Evolutionary conservation across 2,888 invertebrate species (phyloP).

Genomic region (Drosophila barbarae): DNA sequence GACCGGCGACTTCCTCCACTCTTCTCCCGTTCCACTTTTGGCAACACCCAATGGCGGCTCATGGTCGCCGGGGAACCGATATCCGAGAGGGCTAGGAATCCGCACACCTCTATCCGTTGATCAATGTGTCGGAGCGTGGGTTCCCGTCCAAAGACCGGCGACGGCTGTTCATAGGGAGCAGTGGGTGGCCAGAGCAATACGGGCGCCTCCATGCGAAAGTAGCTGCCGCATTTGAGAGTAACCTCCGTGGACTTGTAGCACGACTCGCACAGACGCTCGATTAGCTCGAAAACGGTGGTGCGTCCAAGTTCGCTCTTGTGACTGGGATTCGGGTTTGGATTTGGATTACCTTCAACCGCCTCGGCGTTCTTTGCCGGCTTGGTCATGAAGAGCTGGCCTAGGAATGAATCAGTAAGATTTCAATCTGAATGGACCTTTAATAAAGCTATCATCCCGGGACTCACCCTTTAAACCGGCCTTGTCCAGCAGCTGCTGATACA

Average conservation of each 20-base stretch:
- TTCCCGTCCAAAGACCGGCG: constrained; percentile 36
- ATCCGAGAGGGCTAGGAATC: constrained; percentile 92
- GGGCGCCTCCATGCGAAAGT: constrained; percentile 84
- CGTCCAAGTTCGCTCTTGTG: constrained; percentile 77
- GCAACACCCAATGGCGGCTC: constrained; percentile 93
- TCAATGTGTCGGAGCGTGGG: constrained; percentile 80
- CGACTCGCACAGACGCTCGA: constrained; percentile 85
- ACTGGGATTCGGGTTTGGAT: constrained; percentile 30
- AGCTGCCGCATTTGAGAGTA: constrained; percentile 85
- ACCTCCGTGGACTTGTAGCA: constrained; percentile 88
- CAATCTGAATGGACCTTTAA: not conserved
- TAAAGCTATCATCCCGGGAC: not conserved
- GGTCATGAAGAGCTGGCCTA: constrained; percentile 72
- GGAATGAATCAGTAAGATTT: not conserved
- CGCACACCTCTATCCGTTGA: constrained; percentile 89
- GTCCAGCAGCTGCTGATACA: constrained; percentile 90
- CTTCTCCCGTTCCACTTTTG: constrained; percentile 82
- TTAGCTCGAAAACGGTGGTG: constrained; percentile 80
- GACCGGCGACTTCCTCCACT: constrained; percentile 76
- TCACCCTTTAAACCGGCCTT: constrained; percentile 85
- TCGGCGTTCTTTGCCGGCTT: constrained; percentile 60
- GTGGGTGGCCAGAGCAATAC: constrained; percentile 88
- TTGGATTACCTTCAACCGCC: constrained; percentile 13
- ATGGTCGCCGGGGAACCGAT: constrained; percentile 94
- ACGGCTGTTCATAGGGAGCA: constrained; percentile 76